Conservation (phyloP, 2,888 invertebrate species). For the Leucophenga maculata region DNA sequence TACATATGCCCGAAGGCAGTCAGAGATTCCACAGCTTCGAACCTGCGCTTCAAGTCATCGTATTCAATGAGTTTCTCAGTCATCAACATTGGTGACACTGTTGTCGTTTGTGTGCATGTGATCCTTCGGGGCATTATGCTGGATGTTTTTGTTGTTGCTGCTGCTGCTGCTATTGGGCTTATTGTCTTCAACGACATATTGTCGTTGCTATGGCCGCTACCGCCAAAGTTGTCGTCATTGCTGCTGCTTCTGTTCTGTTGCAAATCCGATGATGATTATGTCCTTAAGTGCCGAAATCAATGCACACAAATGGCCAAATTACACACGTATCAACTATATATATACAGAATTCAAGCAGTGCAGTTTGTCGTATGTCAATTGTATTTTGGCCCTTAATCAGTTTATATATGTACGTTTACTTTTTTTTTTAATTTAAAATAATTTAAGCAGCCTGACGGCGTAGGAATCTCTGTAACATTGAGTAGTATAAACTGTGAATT, state of each 20-base stretch:
- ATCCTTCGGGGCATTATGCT: constrained; percentile 36
- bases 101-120: constrained; percentile 30
- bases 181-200: constrained; percentile 47
- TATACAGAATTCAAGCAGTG: not conserved
- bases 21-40: not conserved
- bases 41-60: not conserved
- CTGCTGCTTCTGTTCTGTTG: constrained; percentile 26
- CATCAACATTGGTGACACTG: not conserved
- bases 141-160: constrained; percentile 25
- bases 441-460: too few species aligned
- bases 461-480: too few species aligned
- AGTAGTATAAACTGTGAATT: too few species aligned
- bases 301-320: constrained; percentile 68
- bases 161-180: constrained; percentile 24
- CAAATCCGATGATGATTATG: constrained; percentile 56
- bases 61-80: constrained; percentile 7
- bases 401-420: not conserved
- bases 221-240: constrained; percentile 48
- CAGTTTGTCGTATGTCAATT: not conserved
- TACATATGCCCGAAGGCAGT: constrained; percentile 30
- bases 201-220: constrained; percentile 30
- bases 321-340: constrained; percentile 35
- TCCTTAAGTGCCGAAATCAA: constrained; percentile 68
- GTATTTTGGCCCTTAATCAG: not conserved
- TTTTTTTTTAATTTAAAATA: not conserved